Conservation (phyloP, 2,888 invertebrate genomes). For the Atethmia centrago region DNA sequence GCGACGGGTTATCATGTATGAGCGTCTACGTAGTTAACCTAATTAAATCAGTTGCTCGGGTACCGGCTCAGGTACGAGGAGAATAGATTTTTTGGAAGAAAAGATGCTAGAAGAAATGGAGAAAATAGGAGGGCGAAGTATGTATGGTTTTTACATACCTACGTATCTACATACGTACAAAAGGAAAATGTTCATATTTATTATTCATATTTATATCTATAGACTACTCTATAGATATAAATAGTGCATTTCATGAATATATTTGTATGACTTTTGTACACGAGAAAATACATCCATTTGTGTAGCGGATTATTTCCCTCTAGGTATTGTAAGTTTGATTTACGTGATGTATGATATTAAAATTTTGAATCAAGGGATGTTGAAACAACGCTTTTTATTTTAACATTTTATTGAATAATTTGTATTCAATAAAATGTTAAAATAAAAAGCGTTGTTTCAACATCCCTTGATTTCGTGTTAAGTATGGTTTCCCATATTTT, state of each 20-base stretch:
- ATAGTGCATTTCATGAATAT: not conserved
- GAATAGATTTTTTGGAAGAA: not conserved
- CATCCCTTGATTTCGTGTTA: too few relatives aligned
- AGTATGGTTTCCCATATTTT: not conserved
- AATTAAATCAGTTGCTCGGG: constrained; percentile 51
- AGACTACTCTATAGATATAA: not conserved
- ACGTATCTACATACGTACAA: too few relatives aligned
- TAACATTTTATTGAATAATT: not conserved
- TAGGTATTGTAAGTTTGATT: not conserved
- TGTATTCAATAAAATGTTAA: too few relatives aligned
- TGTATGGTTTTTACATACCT: not conserved
- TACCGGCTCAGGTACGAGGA: not conserved
- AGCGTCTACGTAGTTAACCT: constrained; percentile 29
- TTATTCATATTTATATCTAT: too few relatives aligned
- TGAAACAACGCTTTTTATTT: not conserved
- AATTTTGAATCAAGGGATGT: too few relatives aligned
- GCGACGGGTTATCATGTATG: constrained; percentile 44
- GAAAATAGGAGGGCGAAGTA: not conserved
- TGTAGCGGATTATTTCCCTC: not conserved
- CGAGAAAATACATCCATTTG: not conserved
- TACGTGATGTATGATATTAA: not conserved
- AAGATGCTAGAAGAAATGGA: not conserved
- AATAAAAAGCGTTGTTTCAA: not conserved
- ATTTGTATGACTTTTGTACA: not conserved
- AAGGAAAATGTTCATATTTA: too few relatives aligned